These are phyloP conservation scores for Tanytarsus gracilentus DNA, from an alignment of 2,888 invertebrate species.

Conservation along the genomic window DNA sequence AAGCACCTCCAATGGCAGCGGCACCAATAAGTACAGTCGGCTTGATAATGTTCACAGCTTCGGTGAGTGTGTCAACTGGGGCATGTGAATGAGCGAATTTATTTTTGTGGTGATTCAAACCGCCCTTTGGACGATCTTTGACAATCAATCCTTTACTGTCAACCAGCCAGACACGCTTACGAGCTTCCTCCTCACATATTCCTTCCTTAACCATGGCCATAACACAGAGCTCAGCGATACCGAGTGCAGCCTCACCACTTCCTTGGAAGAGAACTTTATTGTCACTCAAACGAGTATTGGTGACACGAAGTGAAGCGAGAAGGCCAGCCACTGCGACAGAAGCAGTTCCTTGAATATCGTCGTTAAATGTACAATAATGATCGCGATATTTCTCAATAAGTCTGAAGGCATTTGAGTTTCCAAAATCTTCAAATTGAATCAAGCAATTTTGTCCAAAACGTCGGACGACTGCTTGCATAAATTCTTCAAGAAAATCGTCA, in stretches of 20 bases:
- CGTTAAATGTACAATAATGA: constrained; percentile 92
- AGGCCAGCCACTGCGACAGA: constrained; percentile 76
- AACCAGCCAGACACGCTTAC: constrained; percentile 82
- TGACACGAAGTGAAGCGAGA: constrained; percentile 74
- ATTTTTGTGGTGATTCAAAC: constrained; percentile 68
- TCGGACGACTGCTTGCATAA: constrained; percentile 83
- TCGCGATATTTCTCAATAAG: constrained; percentile 83
- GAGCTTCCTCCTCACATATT: constrained; percentile 62
- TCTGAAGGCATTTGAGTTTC: constrained; percentile 92
- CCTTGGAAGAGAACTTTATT: constrained; percentile 90
- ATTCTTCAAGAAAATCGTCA: constrained; percentile 92
- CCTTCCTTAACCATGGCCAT: constrained; percentile 91
- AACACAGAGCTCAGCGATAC: constrained; percentile 85
- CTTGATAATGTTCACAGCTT: constrained; percentile 70
- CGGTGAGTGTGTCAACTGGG: constrained; percentile 66
- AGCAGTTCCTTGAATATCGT: constrained; percentile 73
- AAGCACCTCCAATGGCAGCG: constrained; percentile 89
- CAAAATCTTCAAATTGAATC: constrained; percentile 97
- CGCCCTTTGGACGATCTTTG: constrained; percentile 73
- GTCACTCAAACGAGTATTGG: constrained; percentile 70
- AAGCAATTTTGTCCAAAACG: constrained; percentile 79
- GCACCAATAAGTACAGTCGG: constrained; percentile 93
- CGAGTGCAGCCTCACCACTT: constrained; percentile 93
- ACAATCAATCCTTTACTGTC: constrained; percentile 94
- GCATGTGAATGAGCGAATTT: constrained; percentile 70